Percentiles rank a stretch among this genome's conserved stretches.
phyloP scores from a whole-genome alignment of 2,888 invertebrate genomes.

The Horisme vitalbata region DNA sequence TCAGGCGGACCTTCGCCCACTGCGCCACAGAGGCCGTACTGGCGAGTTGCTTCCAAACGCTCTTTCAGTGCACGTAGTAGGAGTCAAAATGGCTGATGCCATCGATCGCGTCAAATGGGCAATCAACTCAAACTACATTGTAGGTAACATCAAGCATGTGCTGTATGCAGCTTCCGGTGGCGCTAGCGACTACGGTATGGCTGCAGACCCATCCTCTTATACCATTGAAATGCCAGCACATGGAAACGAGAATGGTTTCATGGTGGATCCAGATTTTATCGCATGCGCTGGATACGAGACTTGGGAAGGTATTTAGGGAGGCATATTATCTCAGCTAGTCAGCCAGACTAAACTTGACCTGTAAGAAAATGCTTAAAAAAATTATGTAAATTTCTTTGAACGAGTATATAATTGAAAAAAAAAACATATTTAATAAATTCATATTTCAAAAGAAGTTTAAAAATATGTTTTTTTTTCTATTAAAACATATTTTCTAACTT shows the following conservation, averaged over 20 bases:
- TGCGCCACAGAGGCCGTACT: too few relatives aligned
- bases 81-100: conserved; percentile 57
- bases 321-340: too few relatives aligned
- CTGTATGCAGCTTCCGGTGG: conserved; percentile 84
- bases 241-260: conserved; percentile 75
- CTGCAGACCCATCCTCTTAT: conserved; percentile 76
- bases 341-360: too few relatives aligned
- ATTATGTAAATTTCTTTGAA: too few relatives aligned
- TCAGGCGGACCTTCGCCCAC: too few relatives aligned
- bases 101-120: conserved; percentile 64
- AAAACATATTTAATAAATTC: too few relatives aligned
- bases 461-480: too few relatives aligned
- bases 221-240: conserved; percentile 83
- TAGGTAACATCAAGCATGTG: conserved; percentile 74
- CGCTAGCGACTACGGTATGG: conserved; percentile 84
- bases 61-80: conserved; percentile 57
- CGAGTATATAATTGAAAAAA: too few relatives aligned
- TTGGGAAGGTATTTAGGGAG: conserved; percentile 81
- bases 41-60: conserved; percentile 68
- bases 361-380: too few relatives aligned
- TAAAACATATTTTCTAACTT: too few relatives aligned
- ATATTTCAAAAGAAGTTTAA: too few relatives aligned
- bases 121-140: conserved; percentile 64
- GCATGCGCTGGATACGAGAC: conserved; percentile 81
- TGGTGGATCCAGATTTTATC: conserved; percentile 80